These are phyloP conservation scores for Pangasius macronema DNA, from an alignment of 2,797 vertebrate genomes.

Conservation along the genomic window DNA sequence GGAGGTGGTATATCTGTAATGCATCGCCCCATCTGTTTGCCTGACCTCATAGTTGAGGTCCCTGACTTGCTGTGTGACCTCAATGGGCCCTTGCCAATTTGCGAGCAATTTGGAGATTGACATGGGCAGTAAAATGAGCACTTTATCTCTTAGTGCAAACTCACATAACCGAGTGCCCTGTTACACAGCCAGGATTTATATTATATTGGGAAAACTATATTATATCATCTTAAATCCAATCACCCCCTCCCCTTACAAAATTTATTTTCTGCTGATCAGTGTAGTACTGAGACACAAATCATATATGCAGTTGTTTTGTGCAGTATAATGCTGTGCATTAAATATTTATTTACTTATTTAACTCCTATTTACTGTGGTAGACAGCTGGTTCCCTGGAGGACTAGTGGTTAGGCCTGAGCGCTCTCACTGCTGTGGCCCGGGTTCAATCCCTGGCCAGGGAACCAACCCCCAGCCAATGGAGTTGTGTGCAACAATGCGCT, in stretches of 20 bases:
- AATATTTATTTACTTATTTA: too few species aligned
- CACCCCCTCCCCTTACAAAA: not conserved
- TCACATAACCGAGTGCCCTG: not conserved
- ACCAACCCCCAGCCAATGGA: too few species aligned
- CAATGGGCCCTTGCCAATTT: not conserved
- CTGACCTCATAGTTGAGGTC: too few species aligned
- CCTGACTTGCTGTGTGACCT: not conserved
- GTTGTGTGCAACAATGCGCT: too few species aligned
- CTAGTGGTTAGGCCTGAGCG: too few species aligned
- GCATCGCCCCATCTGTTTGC: not conserved
- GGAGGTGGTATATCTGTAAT: not conserved
- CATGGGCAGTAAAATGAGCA: not conserved
- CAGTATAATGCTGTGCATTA: too few species aligned
- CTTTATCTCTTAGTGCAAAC: not conserved
- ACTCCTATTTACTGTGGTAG: too few species aligned
- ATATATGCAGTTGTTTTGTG: too few species aligned
- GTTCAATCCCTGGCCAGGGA: too few species aligned
- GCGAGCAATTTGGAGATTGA: not conserved
- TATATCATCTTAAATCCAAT: not conserved
- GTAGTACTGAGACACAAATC: not conserved
- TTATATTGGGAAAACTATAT: not conserved
- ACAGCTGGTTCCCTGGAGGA: too few species aligned
- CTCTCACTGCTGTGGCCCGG: too few species aligned
- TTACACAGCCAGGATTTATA: not conserved
- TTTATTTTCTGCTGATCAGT: not conserved